phyloP scores from a whole-genome alignment of 2,888 invertebrate species.

The Caenorhabditis panamensis region DNA sequence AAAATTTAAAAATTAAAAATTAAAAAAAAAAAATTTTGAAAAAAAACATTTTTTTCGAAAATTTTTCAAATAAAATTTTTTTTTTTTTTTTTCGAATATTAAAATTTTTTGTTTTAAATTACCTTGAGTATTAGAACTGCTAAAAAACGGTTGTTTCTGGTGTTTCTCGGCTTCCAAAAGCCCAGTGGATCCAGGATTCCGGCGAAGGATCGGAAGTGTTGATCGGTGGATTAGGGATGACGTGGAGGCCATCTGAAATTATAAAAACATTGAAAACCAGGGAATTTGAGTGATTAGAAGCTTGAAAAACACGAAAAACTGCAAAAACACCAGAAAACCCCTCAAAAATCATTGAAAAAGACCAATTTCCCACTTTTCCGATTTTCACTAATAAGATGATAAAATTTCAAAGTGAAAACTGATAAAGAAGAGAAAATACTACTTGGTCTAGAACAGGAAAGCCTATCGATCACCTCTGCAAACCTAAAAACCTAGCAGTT shows the following conservation, averaged over 20 bases:
- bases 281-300: not conserved
- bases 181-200: constrained; percentile 12
- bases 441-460: no score
- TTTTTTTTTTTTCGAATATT: not conserved
- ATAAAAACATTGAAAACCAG: no score
- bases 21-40: no score
- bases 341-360: not conserved
- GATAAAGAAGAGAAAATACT: constrained; percentile 12
- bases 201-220: constrained; percentile 34
- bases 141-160: constrained; percentile 46
- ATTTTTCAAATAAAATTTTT: constrained; percentile 5
- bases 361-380: not conserved
- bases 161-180: constrained; percentile 1
- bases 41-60: no score
- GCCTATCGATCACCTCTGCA: no score
- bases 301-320: not conserved
- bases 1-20: not conserved
- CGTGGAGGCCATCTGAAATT: constrained; percentile 33
- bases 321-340: not conserved
- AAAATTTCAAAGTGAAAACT: not conserved
- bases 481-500: no score
- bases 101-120: not conserved
- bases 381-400: constrained; percentile 1
- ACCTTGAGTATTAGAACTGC: constrained; percentile 40
- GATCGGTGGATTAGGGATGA: constrained; percentile 30